phyloP scores from a whole-genome alignment of 1,140 invertebrate species.

The Prorops nasuta region DNA sequence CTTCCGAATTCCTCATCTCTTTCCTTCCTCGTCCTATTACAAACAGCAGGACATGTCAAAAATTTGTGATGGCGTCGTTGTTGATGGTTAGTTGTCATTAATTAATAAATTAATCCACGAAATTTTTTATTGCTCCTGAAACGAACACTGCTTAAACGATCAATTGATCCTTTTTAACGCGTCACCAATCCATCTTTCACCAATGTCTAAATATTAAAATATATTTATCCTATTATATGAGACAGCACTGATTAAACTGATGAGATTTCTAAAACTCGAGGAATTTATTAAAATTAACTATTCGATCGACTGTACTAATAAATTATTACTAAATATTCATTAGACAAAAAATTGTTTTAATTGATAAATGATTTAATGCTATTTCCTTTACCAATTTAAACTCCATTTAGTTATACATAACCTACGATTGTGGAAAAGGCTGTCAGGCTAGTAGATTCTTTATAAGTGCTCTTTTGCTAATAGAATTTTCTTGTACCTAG shows the following conservation, averaged over 20 bases:
- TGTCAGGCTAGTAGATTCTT: not conserved
- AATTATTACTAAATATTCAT: not conserved
- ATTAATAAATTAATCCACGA: slow-evolving; percentile 29
- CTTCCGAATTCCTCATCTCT: too few species aligned
- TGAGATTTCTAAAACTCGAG: not conserved
- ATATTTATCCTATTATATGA: not conserved
- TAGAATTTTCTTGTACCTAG: slow-evolving; percentile 21
- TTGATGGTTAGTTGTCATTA: slow-evolving; percentile 47
- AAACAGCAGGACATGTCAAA: slow-evolving; percentile 39
- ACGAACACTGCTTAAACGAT: not conserved
- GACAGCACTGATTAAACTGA: not conserved
- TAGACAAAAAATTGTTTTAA: not conserved
- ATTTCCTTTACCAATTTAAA: not conserved
- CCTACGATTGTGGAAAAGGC: not conserved
- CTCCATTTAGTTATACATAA: not conserved
- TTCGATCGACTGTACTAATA: not conserved
- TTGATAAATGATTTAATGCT: not conserved
- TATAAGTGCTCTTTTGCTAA: not conserved
- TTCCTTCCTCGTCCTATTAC: too few species aligned
- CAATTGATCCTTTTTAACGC: not conserved
- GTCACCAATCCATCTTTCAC: not conserved
- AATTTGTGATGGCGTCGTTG: slow-evolving; percentile 44
- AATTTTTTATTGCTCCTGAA: slow-evolving; percentile 10
- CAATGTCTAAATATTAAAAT: not conserved
- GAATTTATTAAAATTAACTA: not conserved